Base-by-base conservation (phyloP, 2,888 invertebrate genomes). In the Cheilosia scutellata region DNA sequence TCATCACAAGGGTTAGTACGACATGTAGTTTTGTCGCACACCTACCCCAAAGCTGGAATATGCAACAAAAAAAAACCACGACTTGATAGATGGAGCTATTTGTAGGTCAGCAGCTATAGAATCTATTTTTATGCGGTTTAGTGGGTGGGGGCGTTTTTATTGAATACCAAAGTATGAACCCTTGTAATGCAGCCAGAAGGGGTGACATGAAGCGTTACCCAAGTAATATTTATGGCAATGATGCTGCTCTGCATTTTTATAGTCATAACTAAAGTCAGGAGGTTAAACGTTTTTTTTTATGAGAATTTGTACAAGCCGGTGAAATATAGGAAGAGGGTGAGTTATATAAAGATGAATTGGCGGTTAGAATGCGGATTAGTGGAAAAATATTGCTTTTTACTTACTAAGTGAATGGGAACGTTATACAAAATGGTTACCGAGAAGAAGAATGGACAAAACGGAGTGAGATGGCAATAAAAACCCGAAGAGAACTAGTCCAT, bases 41-140 rank as follows among this genome's bases (percentile, higher is more conserved):
- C 79, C 84, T 79, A 84, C 65, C 75, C 78, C 78, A 78, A 79
- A 9, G 55, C 31, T n/a, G 25, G 51, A 74, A 72, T 51, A 63
- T 70, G 58, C 44, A 51, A 44, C 16, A 47, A 20, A 25, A 33
- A 16, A 55, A 42, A 63, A 77, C 31, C 40, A 37, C 13, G 31
- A n/a, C 53, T 55, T 68, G 62, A 83, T 78, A 68, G 79, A 84
- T 84, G 79, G 53, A 75, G 65, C 84, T 84, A 79, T 84, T 84
- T 84, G 84, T 79, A 79, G 84, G 79, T 79, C 79, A 84, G 71
- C 63, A 84, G 79, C 79, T 71, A 79, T 79, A 79, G 84, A 84
- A 76, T 84, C 44, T 68, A 51, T 72, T 49, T 57, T 33, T 71
- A 47, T 72, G 47, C 27, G 31, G 57, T 27, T 20, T 31, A 27